Evolutionary conservation across 2,888 invertebrate genomes (phyloP).

Genomic region (Sphaerophoria taeniata): DNA sequence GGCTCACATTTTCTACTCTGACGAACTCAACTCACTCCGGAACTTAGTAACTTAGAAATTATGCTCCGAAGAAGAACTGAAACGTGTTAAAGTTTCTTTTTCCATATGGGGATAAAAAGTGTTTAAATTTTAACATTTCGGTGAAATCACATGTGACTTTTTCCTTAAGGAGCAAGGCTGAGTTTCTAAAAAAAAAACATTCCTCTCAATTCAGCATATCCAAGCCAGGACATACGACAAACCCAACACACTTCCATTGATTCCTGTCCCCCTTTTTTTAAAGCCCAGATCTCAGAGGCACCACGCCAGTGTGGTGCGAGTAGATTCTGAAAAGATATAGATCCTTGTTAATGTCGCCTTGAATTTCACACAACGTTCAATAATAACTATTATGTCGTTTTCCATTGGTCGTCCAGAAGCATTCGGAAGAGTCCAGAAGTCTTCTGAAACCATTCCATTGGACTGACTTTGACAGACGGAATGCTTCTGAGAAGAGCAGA

Average conservation of each 20-base stretch:
- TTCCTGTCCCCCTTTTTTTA: neutral
- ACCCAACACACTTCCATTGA: neutral
- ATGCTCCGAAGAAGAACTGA: conserved; percentile 1
- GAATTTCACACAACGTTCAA: conserved; percentile 39
- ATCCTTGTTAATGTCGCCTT: conserved; percentile 66
- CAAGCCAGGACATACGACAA: neutral
- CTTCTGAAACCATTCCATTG: too few relatives aligned
- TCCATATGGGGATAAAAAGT: conserved; percentile 12
- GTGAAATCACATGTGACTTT: neutral
- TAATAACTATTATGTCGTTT: too few relatives aligned
- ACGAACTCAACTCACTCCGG: neutral
- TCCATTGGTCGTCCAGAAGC: too few relatives aligned
- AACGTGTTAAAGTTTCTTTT: conserved; percentile 48
- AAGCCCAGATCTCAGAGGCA: neutral
- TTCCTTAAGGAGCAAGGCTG: neutral
- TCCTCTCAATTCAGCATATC: neutral
- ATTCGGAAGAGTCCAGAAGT: too few relatives aligned
- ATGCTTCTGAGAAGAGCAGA: too few relatives aligned
- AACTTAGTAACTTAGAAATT: neutral
- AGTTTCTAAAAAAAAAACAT: neutral
- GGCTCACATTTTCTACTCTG: conserved; percentile 45
- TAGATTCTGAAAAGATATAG: conserved; percentile 37
- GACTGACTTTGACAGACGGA: too few relatives aligned
- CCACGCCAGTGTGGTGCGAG: neutral
- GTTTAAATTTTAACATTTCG: conserved; percentile 2